phyloP scores from a whole-genome alignment of 2,113 vertebrate species.

The Varanus salvator region DNA sequence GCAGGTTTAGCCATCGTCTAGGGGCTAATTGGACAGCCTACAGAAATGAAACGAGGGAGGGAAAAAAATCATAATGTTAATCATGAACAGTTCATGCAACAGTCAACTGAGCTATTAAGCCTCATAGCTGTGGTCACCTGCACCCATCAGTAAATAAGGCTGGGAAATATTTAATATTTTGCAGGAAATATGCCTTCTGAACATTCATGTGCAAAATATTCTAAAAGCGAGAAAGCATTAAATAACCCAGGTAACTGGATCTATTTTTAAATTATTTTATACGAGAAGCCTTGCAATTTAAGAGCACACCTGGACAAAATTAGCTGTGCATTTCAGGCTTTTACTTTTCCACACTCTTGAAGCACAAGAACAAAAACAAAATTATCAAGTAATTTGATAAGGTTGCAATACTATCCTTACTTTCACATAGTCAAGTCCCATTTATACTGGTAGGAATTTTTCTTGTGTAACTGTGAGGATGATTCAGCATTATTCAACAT shows the following conservation, averaged over 20 bases:
- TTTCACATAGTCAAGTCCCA: background rate
- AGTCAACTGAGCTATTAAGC: conserved; percentile 40
- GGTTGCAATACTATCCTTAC: background rate
- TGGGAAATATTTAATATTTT: conserved; percentile 19
- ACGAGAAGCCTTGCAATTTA: background rate
- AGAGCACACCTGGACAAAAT: conserved; percentile 33
- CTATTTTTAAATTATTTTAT: background rate
- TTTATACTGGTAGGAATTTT: background rate
- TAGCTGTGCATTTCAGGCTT: conserved; percentile 14
- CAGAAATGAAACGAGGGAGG: conserved; percentile 55
- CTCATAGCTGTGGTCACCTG: background rate
- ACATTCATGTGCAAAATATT: conserved; percentile 34
- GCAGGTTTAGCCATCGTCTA: conserved; percentile 96
- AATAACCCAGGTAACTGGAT: background rate
- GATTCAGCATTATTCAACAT: background rate
- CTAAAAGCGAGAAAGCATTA: conserved; percentile 19
- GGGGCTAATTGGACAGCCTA: conserved; percentile 83
- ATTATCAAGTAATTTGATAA: background rate
- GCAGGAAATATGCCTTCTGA: conserved; percentile 38
- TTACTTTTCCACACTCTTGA: background rate
- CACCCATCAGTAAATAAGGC: conserved; percentile 39
- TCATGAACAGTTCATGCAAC: conserved; percentile 65
- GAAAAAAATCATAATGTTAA: conserved; percentile 51
- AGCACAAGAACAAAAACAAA: conserved; percentile 42
- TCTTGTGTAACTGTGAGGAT: background rate